These are phyloP conservation scores for Lathronympha strigana DNA, from an alignment of 2,888 invertebrate genomes.

Conservation along the genomic window DNA sequence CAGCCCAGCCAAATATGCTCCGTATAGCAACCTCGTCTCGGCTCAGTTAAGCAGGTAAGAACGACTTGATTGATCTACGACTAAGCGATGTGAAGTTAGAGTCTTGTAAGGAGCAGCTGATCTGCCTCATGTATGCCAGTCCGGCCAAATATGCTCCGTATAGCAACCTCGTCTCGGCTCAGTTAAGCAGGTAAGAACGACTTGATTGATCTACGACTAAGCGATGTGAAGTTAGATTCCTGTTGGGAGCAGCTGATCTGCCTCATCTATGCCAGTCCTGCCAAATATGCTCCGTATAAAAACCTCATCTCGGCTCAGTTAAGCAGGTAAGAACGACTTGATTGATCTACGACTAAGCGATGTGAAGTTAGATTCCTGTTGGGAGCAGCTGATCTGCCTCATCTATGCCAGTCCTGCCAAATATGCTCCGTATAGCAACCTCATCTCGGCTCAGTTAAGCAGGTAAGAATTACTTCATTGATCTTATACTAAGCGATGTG, in stretches of 20 bases:
- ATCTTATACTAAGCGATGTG: slow-evolving; percentile 76
- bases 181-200: slow-evolving; percentile 89
- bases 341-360: neutral
- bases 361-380: slow-evolving; percentile 80
- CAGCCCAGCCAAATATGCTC: slow-evolving; percentile 94
- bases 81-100: slow-evolving; percentile 57
- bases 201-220: neutral
- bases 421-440: slow-evolving; percentile 94
- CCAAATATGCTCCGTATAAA: slow-evolving; percentile 94
- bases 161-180: slow-evolving; percentile 94
- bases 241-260: slow-evolving; percentile 94
- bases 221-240: slow-evolving; percentile 59
- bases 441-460: slow-evolving; percentile 95
- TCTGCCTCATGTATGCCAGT: slow-evolving; percentile 94
- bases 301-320: slow-evolving; percentile 94
- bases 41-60: slow-evolving; percentile 92
- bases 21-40: slow-evolving; percentile 94
- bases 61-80: neutral
- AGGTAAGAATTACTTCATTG: slow-evolving; percentile 79
- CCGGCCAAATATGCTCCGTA: slow-evolving; percentile 95
- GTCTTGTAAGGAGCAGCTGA: slow-evolving; percentile 90
- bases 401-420: slow-evolving; percentile 95
- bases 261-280: slow-evolving; percentile 94
- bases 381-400: slow-evolving; percentile 92
- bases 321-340: slow-evolving; percentile 86